phyloP scores from a whole-genome alignment of 1,140 invertebrate genomes.

The Eriosoma lanigerum region DNA sequence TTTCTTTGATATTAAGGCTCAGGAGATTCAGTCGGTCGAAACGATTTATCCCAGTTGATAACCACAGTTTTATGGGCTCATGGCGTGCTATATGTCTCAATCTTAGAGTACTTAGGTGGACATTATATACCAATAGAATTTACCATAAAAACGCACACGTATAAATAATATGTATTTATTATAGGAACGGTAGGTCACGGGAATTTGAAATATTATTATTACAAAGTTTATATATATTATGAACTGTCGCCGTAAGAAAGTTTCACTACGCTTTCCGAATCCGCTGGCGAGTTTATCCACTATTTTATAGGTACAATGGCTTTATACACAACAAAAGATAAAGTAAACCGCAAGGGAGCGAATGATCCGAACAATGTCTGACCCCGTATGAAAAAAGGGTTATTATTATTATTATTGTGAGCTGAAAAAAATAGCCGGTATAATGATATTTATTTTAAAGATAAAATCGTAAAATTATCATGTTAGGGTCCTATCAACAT shows the following conservation, averaged over 20 bases:
- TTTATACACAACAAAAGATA: not conserved
- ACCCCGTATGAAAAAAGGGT: not conserved
- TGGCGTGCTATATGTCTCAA: slow-evolving; percentile 32
- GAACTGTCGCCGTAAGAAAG: not conserved
- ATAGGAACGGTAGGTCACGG: not conserved
- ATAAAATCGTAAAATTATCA: not conserved
- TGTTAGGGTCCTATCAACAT: not conserved
- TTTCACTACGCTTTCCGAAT: not conserved
- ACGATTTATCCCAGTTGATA: slow-evolving; percentile 48
- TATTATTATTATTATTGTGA: not conserved
- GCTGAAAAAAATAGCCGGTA: not conserved
- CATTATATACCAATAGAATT: not conserved
- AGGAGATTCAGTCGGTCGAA: not conserved
- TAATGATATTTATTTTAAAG: not conserved
- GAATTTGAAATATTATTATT: slow-evolving; percentile 33
- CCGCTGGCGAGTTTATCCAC: not conserved
- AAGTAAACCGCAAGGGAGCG: not conserved
- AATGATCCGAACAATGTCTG: not conserved
- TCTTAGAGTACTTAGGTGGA: slow-evolving; percentile 28
- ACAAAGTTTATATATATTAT: not conserved
- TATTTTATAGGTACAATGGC: too few relatives aligned
- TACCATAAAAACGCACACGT: not conserved
- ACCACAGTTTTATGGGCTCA: slow-evolving; percentile 28
- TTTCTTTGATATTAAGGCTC: not conserved
- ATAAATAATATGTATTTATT: not conserved